Evolutionary conservation across 30 jellyfish, hydroid and myxozoan species (phyloP).

Genomic region (Cassiopea andromeda): DNA sequence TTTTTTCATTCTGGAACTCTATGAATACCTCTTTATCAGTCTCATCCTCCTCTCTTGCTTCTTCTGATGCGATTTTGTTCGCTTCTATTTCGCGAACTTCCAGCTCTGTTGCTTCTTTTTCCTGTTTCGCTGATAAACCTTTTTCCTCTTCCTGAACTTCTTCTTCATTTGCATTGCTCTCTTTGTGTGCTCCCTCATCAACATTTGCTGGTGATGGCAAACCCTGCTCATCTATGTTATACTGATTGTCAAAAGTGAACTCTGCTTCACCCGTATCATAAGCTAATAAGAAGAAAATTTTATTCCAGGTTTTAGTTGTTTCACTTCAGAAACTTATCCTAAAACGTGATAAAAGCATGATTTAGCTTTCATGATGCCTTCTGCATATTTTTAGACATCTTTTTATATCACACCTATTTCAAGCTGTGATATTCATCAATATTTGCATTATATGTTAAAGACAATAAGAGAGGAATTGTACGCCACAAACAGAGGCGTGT

Average conservation of each 20-base stretch:
- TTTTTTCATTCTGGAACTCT: not conserved
- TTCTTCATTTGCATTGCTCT: not conserved
- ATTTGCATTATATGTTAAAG: too few species aligned
- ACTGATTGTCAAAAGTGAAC: not conserved
- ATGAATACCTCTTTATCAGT: not conserved
- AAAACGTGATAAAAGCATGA: too few species aligned
- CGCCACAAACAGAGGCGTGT: too few species aligned
- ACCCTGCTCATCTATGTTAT: not conserved
- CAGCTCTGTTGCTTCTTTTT: not conserved
- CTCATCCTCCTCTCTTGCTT: not conserved
- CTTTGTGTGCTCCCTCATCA: not conserved
- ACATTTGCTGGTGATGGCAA: not conserved
- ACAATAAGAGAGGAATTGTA: too few species aligned
- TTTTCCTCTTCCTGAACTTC: not conserved
- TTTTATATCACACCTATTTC: too few species aligned
- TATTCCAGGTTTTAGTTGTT: too few species aligned
- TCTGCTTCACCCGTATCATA: constrained; percentile 20
- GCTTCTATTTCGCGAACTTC: not conserved
- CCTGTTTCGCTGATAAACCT: not conserved
- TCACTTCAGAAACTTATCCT: too few species aligned
- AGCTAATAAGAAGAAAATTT: not conserved
- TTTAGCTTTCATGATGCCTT: too few species aligned
- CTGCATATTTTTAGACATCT: too few species aligned
- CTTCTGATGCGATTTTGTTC: not conserved
- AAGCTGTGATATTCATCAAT: too few species aligned